Evolutionary conservation across 2,797 vertebrate species (phyloP).

Genomic region (Jordanella pulchra): DNA sequence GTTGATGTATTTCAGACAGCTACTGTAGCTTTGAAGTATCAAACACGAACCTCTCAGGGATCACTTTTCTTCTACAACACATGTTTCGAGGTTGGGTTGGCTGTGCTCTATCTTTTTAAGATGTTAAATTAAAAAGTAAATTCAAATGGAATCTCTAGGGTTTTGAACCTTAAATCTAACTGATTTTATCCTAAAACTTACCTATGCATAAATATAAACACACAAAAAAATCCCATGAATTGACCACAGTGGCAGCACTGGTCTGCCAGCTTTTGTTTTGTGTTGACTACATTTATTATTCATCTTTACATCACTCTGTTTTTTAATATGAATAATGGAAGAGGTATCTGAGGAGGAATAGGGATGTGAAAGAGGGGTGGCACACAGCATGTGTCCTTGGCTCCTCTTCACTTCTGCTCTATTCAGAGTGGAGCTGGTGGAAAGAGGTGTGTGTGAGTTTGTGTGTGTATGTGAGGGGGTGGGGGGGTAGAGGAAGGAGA

Average conservation of each 20-base stretch:
- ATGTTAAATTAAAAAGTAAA: conserved; percentile 5
- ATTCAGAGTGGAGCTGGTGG: conserved; percentile 60
- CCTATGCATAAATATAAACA: conserved; percentile 36
- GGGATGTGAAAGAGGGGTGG: conserved; percentile 76
- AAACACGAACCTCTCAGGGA: conserved; percentile 54
- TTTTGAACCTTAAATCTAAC: conserved; percentile 26
- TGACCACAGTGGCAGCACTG: conserved; percentile 68
- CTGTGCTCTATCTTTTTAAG: conserved; percentile 8
- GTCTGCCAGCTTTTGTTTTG: conserved; percentile 79
- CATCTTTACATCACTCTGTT: conserved; percentile 83
- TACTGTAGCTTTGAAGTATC: conserved; percentile 63
- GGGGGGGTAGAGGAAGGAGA: conserved; percentile 16
- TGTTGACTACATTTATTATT: conserved; percentile 86
- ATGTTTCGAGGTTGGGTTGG: conserved; percentile 3
- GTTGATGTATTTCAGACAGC: conserved; percentile 64
- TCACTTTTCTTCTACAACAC: conserved; percentile 36
- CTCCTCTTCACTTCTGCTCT: conserved; percentile 67
- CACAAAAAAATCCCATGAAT: conserved; percentile 57
- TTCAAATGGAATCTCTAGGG: conserved; percentile 1
- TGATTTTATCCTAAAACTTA: conserved; percentile 25
- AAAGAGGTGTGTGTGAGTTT: neutral
- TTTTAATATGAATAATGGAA: conserved; percentile 87
- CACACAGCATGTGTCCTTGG: conserved; percentile 80
- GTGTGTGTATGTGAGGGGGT: conserved; percentile 11
- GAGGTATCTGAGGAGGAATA: conserved; percentile 81